phyloP scores from a whole-genome alignment of 2,113 vertebrate genomes.

The Myiozetetes cayanensis region DNA sequence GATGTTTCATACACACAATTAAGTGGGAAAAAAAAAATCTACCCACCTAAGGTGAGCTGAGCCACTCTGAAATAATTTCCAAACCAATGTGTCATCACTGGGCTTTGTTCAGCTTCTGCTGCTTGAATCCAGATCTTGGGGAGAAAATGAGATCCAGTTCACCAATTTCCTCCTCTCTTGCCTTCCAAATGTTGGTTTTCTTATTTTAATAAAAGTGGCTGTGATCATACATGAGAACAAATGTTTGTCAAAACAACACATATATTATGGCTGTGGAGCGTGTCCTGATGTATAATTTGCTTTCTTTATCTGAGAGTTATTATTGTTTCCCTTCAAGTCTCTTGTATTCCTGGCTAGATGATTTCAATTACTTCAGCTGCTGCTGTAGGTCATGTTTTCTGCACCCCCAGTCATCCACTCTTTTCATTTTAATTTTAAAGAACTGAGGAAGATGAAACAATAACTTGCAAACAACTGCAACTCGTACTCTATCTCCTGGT shows the following conservation, averaged over 20 bases:
- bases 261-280: not conserved
- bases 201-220: not conserved
- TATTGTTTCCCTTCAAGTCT: not conserved
- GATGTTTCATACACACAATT: not conserved
- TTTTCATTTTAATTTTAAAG: not conserved
- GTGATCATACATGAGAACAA: not conserved
- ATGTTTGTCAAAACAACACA: not conserved
- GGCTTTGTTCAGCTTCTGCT: not conserved
- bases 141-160: not conserved
- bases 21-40: not conserved
- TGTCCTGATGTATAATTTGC: not conserved
- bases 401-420: not conserved
- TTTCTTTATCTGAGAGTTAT: not conserved
- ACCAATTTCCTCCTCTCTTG: not conserved
- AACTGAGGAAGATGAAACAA: not conserved
- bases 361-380: not conserved
- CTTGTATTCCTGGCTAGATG: not conserved
- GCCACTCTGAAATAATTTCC: not conserved
- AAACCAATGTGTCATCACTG: not conserved
- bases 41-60: not conserved
- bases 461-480: not conserved
- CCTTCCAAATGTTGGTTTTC: not conserved
- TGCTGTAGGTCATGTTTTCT: not conserved
- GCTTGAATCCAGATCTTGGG: not conserved
- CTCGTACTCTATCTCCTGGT: rapidly evolving